phyloP scores from a whole-genome alignment of 2,113 vertebrate genomes.

The Poeciliopsis turrubarensis region DNA sequence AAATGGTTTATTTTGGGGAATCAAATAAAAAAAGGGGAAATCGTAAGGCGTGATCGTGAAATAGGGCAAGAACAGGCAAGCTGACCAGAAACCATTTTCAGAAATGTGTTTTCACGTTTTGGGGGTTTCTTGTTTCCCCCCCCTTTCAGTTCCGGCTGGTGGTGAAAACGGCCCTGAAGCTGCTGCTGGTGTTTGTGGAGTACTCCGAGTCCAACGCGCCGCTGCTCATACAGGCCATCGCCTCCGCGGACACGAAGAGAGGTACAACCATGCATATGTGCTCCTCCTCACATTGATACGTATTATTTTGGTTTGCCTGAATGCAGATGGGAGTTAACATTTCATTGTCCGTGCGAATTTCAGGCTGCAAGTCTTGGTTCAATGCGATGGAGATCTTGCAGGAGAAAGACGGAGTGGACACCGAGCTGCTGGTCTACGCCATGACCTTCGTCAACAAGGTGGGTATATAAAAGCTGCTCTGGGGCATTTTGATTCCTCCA shows the following conservation, averaged over 20 bases:
- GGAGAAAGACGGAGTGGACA: conserved; percentile 94
- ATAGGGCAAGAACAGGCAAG: not conserved
- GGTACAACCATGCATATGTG: conserved; percentile 72
- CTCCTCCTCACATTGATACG: not conserved
- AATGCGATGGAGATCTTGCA: conserved; percentile 93
- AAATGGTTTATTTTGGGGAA: not conserved
- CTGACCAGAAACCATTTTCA: not conserved
- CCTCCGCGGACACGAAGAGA: conserved; percentile 84
- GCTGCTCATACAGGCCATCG: conserved; percentile 86
- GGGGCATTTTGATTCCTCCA: not conserved
- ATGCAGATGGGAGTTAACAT: no score
- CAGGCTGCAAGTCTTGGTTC: conserved; percentile 88
- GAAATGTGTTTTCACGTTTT: not conserved
- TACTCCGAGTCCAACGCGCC: conserved; percentile 89
- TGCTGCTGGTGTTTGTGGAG: conserved; percentile 95
- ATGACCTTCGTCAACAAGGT: conserved; percentile 98
- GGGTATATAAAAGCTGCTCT: not conserved
- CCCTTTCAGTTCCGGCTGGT: conserved; percentile 89
- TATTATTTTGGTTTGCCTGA: not conserved
- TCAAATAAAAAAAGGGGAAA: not conserved
- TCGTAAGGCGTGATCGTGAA: not conserved
- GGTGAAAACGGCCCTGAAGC: conserved; percentile 93
- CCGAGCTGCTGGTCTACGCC: conserved; percentile 90
- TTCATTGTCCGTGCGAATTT: not conserved
- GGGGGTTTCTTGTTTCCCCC: conserved; percentile 7